Evolutionary conservation across 2,888 invertebrate genomes (phyloP), one percentile per base, ranked within the genome.

Genomic region (Myopa tessellatipennis): DNA sequence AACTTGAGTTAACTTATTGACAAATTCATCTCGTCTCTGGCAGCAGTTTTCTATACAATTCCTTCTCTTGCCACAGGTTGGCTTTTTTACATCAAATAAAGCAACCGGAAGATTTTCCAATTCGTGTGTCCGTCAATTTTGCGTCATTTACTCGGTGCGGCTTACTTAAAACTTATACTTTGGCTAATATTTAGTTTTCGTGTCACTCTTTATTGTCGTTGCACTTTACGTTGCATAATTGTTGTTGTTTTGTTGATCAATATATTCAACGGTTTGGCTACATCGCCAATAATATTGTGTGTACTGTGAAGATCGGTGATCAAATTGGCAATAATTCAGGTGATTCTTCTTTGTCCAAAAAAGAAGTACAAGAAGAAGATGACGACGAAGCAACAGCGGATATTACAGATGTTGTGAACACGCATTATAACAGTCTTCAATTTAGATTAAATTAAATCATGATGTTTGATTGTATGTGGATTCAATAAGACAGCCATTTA

Each of bases 71-170:
- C n/a, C n/a, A 55, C n/a, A n/a, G 16, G 0, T 16, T 50, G 8
- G 8, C 50, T 14, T 50, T 50, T 4, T 55, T 40, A 34, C 26
- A 40, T 61, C 26, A 18, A 65, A 61, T 58, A 70, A 67, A 50
- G 40, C 55, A 70, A 76, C 78, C 78, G 79, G 77, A 77, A 79
- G 73, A 74, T 60, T 60, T 18, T 7, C n/a, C 63, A 14, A 61
- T 76, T 38, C 45, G 26, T 63, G 12, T 14, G 52, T 65, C 34
- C 10, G 8, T 50, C 36, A 65, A 74, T 74, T 74, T 74, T 70
- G 70, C 71, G 63, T 63, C 71, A 71, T 50, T 1, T 10, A 71
- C 40, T 77, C 38, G 40, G 6, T 72, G 65, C 65, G 40, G 55
- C 65, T 72, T 63, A 65, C 34, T 26, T 63, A 40, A 63, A 72